Evolutionary conservation across 2,888 invertebrate species (phyloP).

Genomic region (Petrolisthes manimaculis): DNA sequence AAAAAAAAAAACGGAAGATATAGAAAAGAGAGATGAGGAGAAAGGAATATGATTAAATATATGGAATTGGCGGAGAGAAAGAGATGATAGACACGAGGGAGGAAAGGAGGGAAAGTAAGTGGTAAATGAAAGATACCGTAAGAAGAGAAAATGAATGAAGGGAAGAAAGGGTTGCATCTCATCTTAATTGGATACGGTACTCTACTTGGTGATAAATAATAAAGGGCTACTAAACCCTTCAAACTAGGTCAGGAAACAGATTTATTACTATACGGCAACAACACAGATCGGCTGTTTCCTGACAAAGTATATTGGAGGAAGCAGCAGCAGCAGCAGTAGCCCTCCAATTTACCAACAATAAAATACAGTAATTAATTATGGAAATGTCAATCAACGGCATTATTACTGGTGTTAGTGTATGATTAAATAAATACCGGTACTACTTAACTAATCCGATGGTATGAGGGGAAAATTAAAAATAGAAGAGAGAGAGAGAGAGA

Average conservation of each 20-base stretch:
- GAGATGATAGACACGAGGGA: neutral
- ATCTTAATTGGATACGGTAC: too few species aligned
- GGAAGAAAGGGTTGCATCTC: neutral
- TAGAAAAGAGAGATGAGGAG: neutral
- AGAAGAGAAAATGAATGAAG: neutral
- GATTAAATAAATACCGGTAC: too few species aligned
- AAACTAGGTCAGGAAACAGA: too few species aligned
- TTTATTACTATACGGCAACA: too few species aligned
- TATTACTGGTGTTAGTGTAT: too few species aligned
- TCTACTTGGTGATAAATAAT: too few species aligned
- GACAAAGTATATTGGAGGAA: neutral
- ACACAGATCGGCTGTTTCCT: too few species aligned
- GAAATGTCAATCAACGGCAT: neutral
- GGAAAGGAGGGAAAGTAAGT: neutral
- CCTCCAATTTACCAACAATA: too few species aligned
- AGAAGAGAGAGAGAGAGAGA: slow-evolving; percentile 19
- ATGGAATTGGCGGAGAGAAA: neutral
- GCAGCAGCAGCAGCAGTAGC: neutral
- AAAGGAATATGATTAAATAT: neutral
- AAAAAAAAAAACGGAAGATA: neutral
- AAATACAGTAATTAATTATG: neutral
- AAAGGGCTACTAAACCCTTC: too few species aligned
- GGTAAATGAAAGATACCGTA: neutral
- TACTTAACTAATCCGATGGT: neutral
- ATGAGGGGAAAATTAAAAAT: neutral